Evolutionary conservation across 2,888 invertebrate species (phyloP), one percentile per base, ranked within the genome.

Genomic region (Cancer borealis): DNA sequence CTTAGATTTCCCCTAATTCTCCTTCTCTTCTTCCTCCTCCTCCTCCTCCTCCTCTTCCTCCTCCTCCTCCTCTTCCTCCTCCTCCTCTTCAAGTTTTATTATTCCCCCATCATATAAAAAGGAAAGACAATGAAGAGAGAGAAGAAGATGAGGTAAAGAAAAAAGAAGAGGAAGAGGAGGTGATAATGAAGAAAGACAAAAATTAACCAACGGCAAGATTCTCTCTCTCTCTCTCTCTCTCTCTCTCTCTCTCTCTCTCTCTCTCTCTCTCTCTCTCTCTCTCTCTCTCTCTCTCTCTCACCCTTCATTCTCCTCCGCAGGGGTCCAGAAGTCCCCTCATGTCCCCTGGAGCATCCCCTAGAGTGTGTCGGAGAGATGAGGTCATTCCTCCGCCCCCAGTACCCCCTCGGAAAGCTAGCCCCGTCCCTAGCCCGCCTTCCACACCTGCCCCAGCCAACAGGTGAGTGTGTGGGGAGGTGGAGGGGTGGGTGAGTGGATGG

Each of bases 331-430:
- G 95, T 93, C 95, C 95, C 3, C 95, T 95, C 14, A 90, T 95
- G 92, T 95, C 95, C 3, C 95, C 95, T 1, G 94, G 93, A 8
- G 93, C 95, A 14, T 95, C 95, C 45, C 95, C 95, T 3, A 47
- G 94, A 47, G 93, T 92, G 26, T 60, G 88, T 21, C 93, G 93
- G 39, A 94, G 94, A 84, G 95, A 95, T 87, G 94, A 95, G 17
- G 93, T 93, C 92, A 95, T 93, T 14, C 94, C 95, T 6, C 95
- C 95, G n/a, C 95, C 95, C 60, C 95, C 95, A 0, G 95, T 95
- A 8, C 95, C 95, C 47, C 95, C 95, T 30, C 66, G 95, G 45
- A 95, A 95, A 79, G 92, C 95, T 26, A 95, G 95, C 92, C 95
- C 95, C 6, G 93, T 92, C 90, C 93, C 95, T 92, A 95, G 95